Base-by-base conservation (phyloP, 2,113 vertebrate genomes). In the Montifringilla adamsi region DNA sequence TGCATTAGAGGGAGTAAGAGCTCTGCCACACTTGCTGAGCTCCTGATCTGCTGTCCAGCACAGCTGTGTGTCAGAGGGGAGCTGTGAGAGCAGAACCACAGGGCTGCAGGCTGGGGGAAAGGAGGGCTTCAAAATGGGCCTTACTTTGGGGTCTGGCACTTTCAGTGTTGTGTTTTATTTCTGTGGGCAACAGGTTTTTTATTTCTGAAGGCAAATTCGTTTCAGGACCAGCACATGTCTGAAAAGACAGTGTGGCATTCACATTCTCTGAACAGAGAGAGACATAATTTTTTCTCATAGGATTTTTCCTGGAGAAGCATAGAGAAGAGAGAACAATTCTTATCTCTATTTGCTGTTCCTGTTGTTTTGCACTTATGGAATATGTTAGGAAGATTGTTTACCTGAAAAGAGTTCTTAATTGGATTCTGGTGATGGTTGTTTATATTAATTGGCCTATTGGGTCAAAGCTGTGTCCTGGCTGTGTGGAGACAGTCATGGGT, bases 1-100 rank as follows among this genome's bases (percentile, higher is more conserved):
- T 33, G 18, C 19, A 9, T 23, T 31, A 30, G 37, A 39, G 60
- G 39, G 37, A 69, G 13, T 3, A 7, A 37, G 44, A 75, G 50
- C 47, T 69, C 43, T 74, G 77, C 26, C 30, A 26, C n/a, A 0
- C 15, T 39, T 20, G 21, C 64, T 26, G 11, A 66, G n/a, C 7
- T 55, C 52, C 28, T 4, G 14, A 1, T 21, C 47, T 67, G 67
- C 53, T 53, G 7, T 6, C 15, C 4, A 30, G 19, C 37, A 7
- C 41, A 27, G 67, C 23, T 50, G 31, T 27, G 43, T 74, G 79
- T 9, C 69, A 7, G 21, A 78, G 39, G 35, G 50, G 35, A 18
- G 1, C 1, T 14, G 21, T 2, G 5, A 6, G 37, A 79, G 53
- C 7, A 4, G 49, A 28, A 15, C 12, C 2, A 2, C 28, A 59